phyloP scores from a whole-genome alignment of 2,113 vertebrate genomes.

The Oenanthe oenanthe region DNA sequence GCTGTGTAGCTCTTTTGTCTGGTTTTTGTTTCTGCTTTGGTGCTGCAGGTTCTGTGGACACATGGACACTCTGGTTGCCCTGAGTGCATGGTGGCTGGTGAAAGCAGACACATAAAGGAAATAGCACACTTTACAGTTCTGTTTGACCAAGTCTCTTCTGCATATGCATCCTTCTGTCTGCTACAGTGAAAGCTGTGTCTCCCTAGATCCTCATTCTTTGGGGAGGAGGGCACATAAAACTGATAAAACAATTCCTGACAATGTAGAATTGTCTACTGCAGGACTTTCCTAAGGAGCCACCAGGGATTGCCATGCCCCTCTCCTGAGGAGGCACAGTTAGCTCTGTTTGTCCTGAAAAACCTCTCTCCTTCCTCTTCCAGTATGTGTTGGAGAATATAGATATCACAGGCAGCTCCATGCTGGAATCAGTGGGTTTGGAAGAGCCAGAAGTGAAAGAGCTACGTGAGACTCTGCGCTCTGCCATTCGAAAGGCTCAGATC shows the following conservation, averaged over 20 bases:
- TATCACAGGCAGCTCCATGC: constrained; percentile 71
- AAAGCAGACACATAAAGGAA: neutral
- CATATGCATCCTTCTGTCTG: neutral
- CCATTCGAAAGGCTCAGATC: constrained; percentile 79
- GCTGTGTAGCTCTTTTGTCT: neutral
- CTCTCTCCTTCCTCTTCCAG: constrained; percentile 62
- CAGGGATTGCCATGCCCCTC: neutral
- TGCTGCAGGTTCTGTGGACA: neutral
- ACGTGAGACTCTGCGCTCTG: constrained; percentile 67
- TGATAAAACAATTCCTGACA: neutral
- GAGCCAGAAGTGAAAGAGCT: constrained; percentile 83
- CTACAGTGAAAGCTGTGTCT: neutral
- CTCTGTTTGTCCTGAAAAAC: neutral
- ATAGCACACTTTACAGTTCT: neutral
- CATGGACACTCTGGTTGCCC: neutral
- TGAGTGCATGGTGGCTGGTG: neutral
- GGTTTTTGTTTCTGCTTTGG: neutral
- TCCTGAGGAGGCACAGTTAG: neutral
- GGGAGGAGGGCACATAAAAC: neutral
- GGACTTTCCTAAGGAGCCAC: neutral
- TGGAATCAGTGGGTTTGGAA: constrained; percentile 82
- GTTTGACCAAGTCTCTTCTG: neutral
- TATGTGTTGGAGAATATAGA: constrained; percentile 85
- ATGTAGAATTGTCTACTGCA: neutral
- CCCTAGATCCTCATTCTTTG: neutral